These are phyloP conservation scores for Cyanistes caeruleus DNA, from an alignment of 2,113 vertebrate species.

Conservation along the genomic window DNA sequence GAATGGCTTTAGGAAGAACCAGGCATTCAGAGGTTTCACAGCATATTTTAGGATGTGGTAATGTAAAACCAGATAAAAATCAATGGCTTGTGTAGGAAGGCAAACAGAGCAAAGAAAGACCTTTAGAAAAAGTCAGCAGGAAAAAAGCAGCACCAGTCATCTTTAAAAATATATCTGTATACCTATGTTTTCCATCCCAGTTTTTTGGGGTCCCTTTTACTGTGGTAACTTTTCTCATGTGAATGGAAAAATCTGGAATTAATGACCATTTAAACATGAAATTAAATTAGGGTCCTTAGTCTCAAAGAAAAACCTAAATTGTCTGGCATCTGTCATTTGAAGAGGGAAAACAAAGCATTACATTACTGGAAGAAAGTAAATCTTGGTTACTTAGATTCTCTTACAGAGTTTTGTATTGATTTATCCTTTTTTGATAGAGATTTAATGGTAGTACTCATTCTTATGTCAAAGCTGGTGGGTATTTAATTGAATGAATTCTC, in stretches of 20 bases:
- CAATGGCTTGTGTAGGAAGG: not conserved
- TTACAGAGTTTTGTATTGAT: not conserved
- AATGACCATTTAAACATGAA: not conserved
- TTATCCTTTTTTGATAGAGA: not conserved
- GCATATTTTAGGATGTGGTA: not conserved
- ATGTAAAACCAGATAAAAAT: conserved; percentile 24
- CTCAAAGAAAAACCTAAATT: not conserved
- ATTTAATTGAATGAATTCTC: not conserved
- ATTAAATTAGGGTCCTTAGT: not conserved
- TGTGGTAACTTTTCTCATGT: not conserved
- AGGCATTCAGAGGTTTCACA: not conserved
- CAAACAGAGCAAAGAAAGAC: not conserved
- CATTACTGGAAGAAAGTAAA: not conserved
- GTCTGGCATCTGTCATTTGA: not conserved
- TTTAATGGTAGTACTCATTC: not conserved
- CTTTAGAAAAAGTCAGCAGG: not conserved
- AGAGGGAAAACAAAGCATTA: not conserved
- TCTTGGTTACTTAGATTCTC: not conserved
- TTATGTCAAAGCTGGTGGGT: not conserved
- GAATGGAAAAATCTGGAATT: not conserved
- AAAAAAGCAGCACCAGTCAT: not conserved
- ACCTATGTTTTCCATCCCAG: not conserved
- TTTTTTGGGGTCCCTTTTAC: not conserved
- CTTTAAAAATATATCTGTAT: not conserved
- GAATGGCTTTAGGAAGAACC: not conserved